phyloP scores from a whole-genome alignment of 2,797 vertebrate species.

The Eidolon dupreanum region DNA sequence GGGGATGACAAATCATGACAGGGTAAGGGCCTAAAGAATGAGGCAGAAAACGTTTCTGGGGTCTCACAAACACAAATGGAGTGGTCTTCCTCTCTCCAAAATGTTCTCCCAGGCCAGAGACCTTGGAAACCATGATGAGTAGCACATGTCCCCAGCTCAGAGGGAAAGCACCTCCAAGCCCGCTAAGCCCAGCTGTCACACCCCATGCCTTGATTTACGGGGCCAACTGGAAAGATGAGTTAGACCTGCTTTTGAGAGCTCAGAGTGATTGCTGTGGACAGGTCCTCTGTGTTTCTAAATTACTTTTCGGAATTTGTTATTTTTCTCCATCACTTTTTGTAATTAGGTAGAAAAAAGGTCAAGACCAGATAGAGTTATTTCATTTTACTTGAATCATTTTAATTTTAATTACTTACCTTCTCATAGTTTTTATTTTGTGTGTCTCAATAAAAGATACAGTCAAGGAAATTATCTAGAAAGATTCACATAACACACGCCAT shows the following conservation, averaged over 20 bases:
- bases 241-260: slow-evolving; percentile 59
- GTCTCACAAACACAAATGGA: slow-evolving; percentile 24
- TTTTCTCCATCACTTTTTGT: slow-evolving; percentile 42
- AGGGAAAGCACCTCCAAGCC: slow-evolving; percentile 12
- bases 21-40: not conserved
- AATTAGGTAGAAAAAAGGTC: slow-evolving; percentile 56
- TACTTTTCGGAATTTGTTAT: slow-evolving; percentile 46
- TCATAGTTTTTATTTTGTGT: not conserved
- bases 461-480: not conserved
- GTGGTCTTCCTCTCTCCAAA: slow-evolving; percentile 42
- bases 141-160: slow-evolving; percentile 58
- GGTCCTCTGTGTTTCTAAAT: slow-evolving; percentile 46
- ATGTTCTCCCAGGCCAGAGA: slow-evolving; percentile 48
- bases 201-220: slow-evolving; percentile 70
- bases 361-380: slow-evolving; percentile 56
- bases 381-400: not conserved
- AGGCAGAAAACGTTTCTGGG: slow-evolving; percentile 38
- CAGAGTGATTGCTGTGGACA: slow-evolving; percentile 45
- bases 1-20: not conserved
- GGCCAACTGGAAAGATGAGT: not conserved
- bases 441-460: not conserved
- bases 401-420: not conserved
- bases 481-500: not conserved
- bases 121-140: slow-evolving; percentile 60
- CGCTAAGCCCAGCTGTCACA: slow-evolving; percentile 72